phyloP scores from a whole-genome alignment of 2,888 invertebrate genomes.

The Exocentrus adspersus region DNA sequence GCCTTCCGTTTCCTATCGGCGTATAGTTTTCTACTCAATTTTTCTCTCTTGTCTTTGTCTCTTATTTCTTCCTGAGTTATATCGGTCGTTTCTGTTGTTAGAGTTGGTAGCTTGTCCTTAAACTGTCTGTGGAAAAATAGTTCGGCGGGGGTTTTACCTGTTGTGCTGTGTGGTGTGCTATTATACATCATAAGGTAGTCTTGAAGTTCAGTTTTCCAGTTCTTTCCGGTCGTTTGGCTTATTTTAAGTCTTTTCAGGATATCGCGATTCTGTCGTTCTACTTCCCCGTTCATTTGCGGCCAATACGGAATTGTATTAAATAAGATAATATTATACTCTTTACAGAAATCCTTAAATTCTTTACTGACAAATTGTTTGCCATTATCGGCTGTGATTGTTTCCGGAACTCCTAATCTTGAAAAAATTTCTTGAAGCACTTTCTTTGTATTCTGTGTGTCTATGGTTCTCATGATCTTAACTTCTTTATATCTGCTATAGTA shows the following conservation, averaged over 20 bases:
- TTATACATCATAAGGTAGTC: too few species aligned
- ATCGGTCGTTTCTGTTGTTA: too few species aligned
- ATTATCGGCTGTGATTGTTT: slow-evolving; percentile 40
- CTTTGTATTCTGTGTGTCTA: slow-evolving; percentile 33
- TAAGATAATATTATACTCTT: slow-evolving; percentile 28
- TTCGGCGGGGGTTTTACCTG: background rate
- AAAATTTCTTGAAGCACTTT: slow-evolving; percentile 41
- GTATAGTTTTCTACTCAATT: too few species aligned
- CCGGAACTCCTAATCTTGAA: slow-evolving; percentile 35
- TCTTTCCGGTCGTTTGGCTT: slow-evolving; percentile 38
- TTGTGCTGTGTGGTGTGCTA: too few species aligned
- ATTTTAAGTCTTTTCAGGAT: slow-evolving; percentile 48
- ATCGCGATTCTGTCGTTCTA: slow-evolving; percentile 49
- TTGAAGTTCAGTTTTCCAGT: slow-evolving; percentile 25
- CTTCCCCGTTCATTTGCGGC: slow-evolving; percentile 47
- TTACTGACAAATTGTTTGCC: slow-evolving; percentile 41
- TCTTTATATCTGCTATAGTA: slow-evolving; percentile 38
- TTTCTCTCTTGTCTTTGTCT: too few species aligned
- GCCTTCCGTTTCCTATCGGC: too few species aligned
- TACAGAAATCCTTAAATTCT: slow-evolving; percentile 32
- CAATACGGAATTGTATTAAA: slow-evolving; percentile 44
- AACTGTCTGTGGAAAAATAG: too few species aligned
- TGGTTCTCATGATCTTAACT: slow-evolving; percentile 6
- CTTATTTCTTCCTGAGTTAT: too few species aligned
- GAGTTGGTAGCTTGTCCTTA: too few species aligned